These are phyloP conservation scores for Drymodes brunneopygia DNA, from an alignment of 2,113 vertebrate species.

Conservation along the genomic window DNA sequence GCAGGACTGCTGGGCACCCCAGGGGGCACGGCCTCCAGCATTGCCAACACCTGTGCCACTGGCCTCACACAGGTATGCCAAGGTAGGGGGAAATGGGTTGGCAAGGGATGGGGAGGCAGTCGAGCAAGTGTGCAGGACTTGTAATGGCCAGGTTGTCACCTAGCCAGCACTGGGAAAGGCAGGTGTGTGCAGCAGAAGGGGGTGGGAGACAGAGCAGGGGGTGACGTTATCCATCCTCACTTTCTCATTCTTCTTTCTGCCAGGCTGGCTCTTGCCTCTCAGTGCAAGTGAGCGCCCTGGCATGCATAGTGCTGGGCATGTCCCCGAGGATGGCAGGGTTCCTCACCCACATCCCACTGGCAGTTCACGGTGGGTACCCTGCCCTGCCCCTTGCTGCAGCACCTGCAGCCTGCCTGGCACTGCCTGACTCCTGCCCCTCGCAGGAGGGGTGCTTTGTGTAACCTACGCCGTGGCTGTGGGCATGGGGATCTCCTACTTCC, in stretches of 20 bases:
- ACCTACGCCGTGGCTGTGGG: slow-evolving; percentile 78
- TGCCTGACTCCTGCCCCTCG: neutral
- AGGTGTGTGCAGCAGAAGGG: neutral
- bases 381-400: rapidly evolving
- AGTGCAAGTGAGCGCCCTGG: slow-evolving; percentile 64
- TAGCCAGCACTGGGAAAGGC: neutral
- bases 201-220: rapidly evolving
- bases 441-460: slow-evolving; percentile 81
- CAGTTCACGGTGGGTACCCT: slow-evolving; percentile 72
- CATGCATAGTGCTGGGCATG: slow-evolving; percentile 71
- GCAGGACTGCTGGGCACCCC: slow-evolving; percentile 76
- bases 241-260: neutral
- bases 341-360: slow-evolving; percentile 73
- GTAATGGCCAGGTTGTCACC: neutral
- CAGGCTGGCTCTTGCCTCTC: slow-evolving; percentile 73
- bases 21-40: slow-evolving; percentile 73
- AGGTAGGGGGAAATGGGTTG: neutral
- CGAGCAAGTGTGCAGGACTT: neutral
- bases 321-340: slow-evolving; percentile 73
- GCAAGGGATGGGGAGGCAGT: neutral
- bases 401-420: neutral
- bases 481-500: slow-evolving; percentile 82
- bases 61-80: slow-evolving; percentile 76
- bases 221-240: neutral
- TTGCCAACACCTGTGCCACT: slow-evolving; percentile 72